These are phyloP conservation scores for Apistogramma diplotaenia DNA, from an alignment of 2,113 vertebrate species.

Conservation along the genomic window DNA sequence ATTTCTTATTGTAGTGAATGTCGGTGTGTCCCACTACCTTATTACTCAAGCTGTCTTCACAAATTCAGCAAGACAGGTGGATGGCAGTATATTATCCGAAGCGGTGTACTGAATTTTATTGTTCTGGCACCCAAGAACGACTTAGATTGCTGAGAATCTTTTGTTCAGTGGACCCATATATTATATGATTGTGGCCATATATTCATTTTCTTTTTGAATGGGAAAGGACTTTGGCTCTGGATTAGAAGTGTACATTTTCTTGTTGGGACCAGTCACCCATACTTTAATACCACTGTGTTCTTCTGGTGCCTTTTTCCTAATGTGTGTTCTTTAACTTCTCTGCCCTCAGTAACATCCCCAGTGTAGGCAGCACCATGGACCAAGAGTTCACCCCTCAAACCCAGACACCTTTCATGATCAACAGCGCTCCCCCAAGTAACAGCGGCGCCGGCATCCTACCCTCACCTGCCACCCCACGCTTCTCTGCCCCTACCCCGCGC, in stretches of 20 bases:
- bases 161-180: fast-evolving
- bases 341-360: slow-evolving; percentile 73
- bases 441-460: slow-evolving; percentile 90
- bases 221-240: too few species aligned
- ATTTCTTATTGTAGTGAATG: slow-evolving; percentile 17
- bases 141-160: background rate
- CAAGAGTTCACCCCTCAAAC: slow-evolving; percentile 97
- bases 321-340: background rate
- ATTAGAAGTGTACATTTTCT: too few species aligned
- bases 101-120: background rate
- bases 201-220: too few species aligned
- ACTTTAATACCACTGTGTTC: background rate
- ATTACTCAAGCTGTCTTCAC: slow-evolving; percentile 9
- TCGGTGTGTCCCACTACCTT: slow-evolving; percentile 26
- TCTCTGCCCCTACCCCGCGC: slow-evolving; percentile 89
- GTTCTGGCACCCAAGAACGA: background rate
- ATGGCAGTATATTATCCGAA: slow-evolving; percentile 15
- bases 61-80: slow-evolving; percentile 4
- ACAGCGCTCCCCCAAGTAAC: slow-evolving; percentile 94
- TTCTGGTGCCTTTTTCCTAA: background rate
- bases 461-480: slow-evolving; percentile 94
- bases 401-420: slow-evolving; percentile 92
- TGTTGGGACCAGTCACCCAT: too few species aligned
- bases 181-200: background rate
- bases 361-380: slow-evolving; percentile 90